Percentiles rank a stretch among this genome's conserved stretches.
Conservation (phyloP, 2,888 invertebrate genomes). For the Chloroclystis v-ata region DNA sequence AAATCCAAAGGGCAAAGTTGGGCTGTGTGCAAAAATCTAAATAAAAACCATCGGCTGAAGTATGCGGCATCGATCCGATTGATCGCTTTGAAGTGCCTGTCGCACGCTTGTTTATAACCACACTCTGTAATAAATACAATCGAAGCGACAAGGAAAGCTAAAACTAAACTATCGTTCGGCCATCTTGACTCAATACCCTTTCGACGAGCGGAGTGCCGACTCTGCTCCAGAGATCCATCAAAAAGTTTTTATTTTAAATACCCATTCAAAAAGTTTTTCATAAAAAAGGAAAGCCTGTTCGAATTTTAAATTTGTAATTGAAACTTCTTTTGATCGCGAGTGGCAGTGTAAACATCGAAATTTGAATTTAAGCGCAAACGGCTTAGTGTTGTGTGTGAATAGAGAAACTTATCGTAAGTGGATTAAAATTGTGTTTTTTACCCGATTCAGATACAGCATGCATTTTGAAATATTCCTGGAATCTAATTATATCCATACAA, state of each 20-base stretch:
- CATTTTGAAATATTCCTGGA: no score
- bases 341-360: slow-evolving; percentile 34
- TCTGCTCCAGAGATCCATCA: slow-evolving; percentile 43
- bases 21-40: slow-evolving; percentile 32
- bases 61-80: slow-evolving; percentile 46
- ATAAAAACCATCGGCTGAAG: slow-evolving; percentile 28
- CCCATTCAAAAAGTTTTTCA: no score
- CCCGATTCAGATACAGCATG: background rate
- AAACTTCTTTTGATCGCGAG: slow-evolving; percentile 33
- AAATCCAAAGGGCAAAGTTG: slow-evolving; percentile 26
- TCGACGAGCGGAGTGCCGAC: slow-evolving; percentile 66
- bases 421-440: slow-evolving; percentile 19
- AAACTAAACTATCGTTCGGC: slow-evolving; percentile 43
- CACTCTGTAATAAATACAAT: slow-evolving; percentile 75
- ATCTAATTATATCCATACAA: no score
- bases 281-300: no score
- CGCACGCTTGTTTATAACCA: slow-evolving; percentile 66
- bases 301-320: slow-evolving; percentile 25
- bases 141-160: slow-evolving; percentile 65
- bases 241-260: slow-evolving; percentile 30
- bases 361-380: slow-evolving; percentile 52
- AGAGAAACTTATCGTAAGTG: slow-evolving; percentile 56
- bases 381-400: slow-evolving; percentile 41
- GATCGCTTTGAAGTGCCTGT: slow-evolving; percentile 73
- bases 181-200: slow-evolving; percentile 68